Percentiles rank a stretch among this genome's conserved stretches.
These are phyloP conservation scores for Corapipo altera DNA, from an alignment of 2,113 vertebrate genomes.

Conservation along the genomic window DNA sequence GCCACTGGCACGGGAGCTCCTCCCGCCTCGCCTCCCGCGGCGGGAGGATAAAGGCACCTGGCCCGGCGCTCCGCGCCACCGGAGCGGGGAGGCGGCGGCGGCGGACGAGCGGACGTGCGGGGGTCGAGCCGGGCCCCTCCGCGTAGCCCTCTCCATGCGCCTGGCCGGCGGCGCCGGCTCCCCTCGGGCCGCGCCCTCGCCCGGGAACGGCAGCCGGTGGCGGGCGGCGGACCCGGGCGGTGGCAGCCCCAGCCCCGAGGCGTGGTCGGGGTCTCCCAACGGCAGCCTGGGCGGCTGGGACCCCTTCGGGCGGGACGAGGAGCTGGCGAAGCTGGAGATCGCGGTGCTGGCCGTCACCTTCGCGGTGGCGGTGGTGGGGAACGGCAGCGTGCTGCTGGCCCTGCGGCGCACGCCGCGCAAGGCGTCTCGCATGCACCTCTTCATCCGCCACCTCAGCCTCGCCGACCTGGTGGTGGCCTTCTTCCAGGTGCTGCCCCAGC, in stretches of 20 bases:
- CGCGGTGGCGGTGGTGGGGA: conserved; percentile 87
- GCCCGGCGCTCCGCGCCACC: not conserved
- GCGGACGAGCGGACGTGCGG: not conserved
- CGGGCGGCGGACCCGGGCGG: not conserved
- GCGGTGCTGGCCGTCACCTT: conserved; percentile 89
- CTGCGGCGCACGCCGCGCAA: conserved; percentile 89
- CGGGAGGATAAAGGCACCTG: not conserved
- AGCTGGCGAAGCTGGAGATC: conserved; percentile 90
- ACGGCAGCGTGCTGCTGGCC: conserved; percentile 86
- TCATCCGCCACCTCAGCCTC: conserved; percentile 93
- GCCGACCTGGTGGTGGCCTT: conserved; percentile 96
- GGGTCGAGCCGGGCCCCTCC: not conserved
- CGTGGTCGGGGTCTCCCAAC: conserved; percentile 16
- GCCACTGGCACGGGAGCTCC: not conserved
- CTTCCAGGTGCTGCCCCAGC: conserved; percentile 94
- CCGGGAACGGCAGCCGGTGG: conserved; percentile 27
- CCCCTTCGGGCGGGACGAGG: conserved; percentile 83
- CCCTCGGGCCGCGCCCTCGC: not conserved
- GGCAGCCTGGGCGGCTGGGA: conserved; percentile 63
- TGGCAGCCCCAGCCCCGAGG: not conserved
- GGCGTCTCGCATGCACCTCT: conserved; percentile 93
- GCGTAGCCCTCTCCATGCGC: not conserved
- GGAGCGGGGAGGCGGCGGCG: not conserved
- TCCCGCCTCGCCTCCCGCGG: not conserved
- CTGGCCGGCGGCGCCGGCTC: not conserved